phyloP scores from a whole-genome alignment of 2,113 vertebrate genomes.

The Sturnus vulgaris region DNA sequence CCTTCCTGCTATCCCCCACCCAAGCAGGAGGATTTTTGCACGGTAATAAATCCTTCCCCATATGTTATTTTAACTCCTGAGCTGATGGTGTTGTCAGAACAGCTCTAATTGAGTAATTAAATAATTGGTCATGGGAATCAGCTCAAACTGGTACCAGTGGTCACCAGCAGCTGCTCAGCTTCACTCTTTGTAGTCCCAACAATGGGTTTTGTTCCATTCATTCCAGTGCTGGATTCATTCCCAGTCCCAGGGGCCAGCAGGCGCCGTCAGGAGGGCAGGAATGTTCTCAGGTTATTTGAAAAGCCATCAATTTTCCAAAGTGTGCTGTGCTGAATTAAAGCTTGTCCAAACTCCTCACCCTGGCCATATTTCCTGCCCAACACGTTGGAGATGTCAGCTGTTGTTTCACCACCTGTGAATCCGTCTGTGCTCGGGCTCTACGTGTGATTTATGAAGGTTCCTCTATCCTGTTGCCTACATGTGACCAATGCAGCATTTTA shows the following conservation, averaged over 20 bases:
- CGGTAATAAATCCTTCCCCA: background rate
- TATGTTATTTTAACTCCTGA: accelerated
- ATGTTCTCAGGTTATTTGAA: background rate
- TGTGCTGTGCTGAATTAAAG: conserved; percentile 14
- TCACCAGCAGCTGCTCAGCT: background rate
- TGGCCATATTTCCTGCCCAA: background rate
- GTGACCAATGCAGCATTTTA: background rate
- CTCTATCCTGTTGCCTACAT: background rate
- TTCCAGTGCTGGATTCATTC: background rate
- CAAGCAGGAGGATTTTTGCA: background rate
- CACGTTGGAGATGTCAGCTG: background rate
- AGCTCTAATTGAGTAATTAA: background rate
- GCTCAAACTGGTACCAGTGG: background rate
- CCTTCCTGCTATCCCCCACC: background rate
- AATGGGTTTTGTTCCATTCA: background rate
- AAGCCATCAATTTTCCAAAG: conserved; percentile 1
- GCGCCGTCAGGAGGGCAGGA: background rate
- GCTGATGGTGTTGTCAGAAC: background rate
- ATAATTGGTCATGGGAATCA: background rate
- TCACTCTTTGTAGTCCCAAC: background rate
- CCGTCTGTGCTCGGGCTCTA: background rate
- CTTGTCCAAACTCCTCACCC: conserved; percentile 15
- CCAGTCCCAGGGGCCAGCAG: background rate
- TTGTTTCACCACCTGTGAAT: conserved; percentile 50
- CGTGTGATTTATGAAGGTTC: conserved; percentile 3